These are phyloP conservation scores for Pyralis farinalis DNA, from an alignment of 2,888 invertebrate species.

Conservation along the genomic window DNA sequence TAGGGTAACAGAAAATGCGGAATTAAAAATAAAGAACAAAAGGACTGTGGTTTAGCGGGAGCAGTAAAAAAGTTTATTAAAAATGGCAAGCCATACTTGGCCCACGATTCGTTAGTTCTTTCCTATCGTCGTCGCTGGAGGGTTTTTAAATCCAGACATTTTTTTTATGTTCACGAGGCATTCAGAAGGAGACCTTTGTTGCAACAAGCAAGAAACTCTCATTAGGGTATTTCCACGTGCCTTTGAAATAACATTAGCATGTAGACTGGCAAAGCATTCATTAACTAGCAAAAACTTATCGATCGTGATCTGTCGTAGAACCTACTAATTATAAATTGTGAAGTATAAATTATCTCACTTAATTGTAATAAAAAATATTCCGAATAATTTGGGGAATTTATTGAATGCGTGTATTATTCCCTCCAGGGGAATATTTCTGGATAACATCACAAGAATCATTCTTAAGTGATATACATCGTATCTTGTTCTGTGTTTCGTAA, in stretches of 20 bases:
- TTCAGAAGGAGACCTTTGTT: constrained; percentile 67
- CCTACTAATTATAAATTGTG: too few species aligned
- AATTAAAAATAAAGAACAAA: constrained; percentile 44
- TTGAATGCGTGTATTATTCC: too few species aligned
- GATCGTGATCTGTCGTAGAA: constrained; percentile 20
- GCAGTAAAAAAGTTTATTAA: constrained; percentile 41
- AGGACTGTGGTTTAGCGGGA: constrained; percentile 30
- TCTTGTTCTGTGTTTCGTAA: too few species aligned
- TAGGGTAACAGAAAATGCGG: constrained; percentile 37
- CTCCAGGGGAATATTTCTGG: too few species aligned
- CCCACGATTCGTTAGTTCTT: constrained; percentile 44
- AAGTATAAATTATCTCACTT: too few species aligned
- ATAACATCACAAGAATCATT: too few species aligned
- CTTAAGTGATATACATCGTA: too few species aligned
- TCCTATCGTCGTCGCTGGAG: constrained; percentile 41
- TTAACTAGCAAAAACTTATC: constrained; percentile 31
- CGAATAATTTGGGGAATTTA: too few species aligned
- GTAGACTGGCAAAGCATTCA: constrained; percentile 47
- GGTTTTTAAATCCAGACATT: constrained; percentile 50
- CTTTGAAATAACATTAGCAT: constrained; percentile 66
- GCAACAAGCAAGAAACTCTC: constrained; percentile 56
- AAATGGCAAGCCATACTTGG: constrained; percentile 39
- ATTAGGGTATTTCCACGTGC: constrained; percentile 63
- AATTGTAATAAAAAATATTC: too few species aligned
- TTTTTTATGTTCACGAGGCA: constrained; percentile 60